These are phyloP conservation scores for Erpobdella octoculata DNA, from an alignment of 2,888 invertebrate genomes.

Conservation along the genomic window DNA sequence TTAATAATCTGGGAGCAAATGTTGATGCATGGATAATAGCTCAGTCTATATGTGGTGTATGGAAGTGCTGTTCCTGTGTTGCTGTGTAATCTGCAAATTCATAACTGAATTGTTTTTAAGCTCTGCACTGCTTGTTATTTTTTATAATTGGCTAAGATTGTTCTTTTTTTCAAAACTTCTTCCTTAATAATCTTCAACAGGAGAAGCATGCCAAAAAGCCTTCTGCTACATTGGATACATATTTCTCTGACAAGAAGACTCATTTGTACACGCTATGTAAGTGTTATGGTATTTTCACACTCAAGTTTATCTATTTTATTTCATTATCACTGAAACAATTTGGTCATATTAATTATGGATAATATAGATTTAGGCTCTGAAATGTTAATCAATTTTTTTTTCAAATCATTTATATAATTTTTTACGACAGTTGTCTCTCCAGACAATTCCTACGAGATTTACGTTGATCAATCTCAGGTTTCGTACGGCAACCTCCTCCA, in stretches of 20 bases:
- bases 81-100: too few species aligned
- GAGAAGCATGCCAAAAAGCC: constrained; percentile 95
- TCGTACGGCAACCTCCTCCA: constrained; percentile 62
- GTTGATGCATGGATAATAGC: too few species aligned
- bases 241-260: constrained; percentile 77
- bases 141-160: neutral
- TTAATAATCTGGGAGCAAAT: too few species aligned
- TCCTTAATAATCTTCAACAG: constrained; percentile 41
- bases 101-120: neutral
- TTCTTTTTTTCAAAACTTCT: neutral
- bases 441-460: constrained; percentile 72
- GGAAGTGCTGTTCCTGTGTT: neutral
- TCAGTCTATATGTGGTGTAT: neutral
- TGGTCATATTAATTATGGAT: neutral
- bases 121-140: neutral
- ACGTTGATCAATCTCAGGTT: constrained; percentile 60
- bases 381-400: neutral
- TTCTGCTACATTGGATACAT: constrained; percentile 59
- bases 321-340: neutral
- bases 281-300: constrained; percentile 26
- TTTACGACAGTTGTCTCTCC: constrained; percentile 61
- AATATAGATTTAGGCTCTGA: neutral
- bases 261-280: constrained; percentile 70
- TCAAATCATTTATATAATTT: constrained; percentile 29
- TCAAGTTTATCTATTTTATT: neutral